Percentiles rank a stretch among this genome's conserved stretches.
Conservation (phyloP, 37 sponge, comb jelly and placozoan genomes). For the Haliclona indistincta region DNA sequence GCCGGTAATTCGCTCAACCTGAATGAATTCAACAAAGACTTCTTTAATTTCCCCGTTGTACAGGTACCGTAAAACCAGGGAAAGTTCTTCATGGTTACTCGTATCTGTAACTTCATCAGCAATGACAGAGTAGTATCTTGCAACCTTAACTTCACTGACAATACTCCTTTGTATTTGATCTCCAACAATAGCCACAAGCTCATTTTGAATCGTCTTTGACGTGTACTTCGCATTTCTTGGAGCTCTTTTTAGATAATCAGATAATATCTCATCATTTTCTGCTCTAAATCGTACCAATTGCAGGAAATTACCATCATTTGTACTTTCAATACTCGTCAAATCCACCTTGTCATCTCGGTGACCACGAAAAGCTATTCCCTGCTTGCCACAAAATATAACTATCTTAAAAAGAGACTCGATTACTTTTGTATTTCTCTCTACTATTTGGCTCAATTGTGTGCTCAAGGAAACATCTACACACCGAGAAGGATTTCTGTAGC, state of each 20-base stretch:
- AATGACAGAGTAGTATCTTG: constrained; percentile 60
- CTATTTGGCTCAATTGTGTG: constrained; percentile 3
- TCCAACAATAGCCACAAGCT: constrained; percentile 49
- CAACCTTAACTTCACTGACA: constrained; percentile 25
- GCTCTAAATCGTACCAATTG: constrained; percentile 66
- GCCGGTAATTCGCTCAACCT: constrained; percentile 63
- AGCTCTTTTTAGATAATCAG: constrained; percentile 25
- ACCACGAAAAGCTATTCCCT: constrained; percentile 63
- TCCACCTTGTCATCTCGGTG: constrained; percentile 57
- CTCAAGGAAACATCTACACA: constrained; percentile 12
- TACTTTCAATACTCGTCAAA: constrained; percentile 6
- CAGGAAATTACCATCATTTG: constrained; percentile 67
- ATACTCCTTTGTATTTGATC: constrained; percentile 21
- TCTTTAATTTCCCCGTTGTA: constrained; percentile 21
- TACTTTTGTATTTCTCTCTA: constrained; percentile 51
- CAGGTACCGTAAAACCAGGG: constrained; percentile 38
- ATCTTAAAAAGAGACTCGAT: constrained; percentile 50
- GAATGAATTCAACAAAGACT: constrained; percentile 53
- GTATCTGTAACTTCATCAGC: constrained; percentile 65
- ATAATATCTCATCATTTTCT: constrained; percentile 56
- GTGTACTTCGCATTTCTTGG: constrained; percentile 71
- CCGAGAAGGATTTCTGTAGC: constrained; percentile 15
- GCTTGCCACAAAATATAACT: constrained; percentile 64
- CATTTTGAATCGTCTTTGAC: constrained; percentile 77
- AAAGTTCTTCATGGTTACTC: constrained; percentile 53